Evolutionary conservation across 2,797 vertebrate species (phyloP), one percentile per base, ranked within the genome.

Genomic region (Lithobates sylvaticus): DNA sequence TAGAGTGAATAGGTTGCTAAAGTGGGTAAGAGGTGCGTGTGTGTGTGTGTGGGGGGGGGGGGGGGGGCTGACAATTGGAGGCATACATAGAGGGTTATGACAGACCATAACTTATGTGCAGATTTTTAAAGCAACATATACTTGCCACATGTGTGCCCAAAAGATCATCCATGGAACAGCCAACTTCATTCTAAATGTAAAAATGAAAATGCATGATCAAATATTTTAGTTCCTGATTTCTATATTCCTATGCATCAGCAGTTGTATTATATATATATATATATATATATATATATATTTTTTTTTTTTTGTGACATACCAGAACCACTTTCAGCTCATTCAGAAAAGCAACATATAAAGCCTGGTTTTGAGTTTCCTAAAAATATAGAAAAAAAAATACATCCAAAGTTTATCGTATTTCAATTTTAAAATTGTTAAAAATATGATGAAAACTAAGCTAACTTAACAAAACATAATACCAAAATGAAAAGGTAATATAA

Each of bases 161-260:
- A 68, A 87, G 81, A 44, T 84, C 42, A 83, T 87, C 81, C 76
- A 87, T 87, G 58, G 61, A 74, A 27, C 86, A 87, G 5, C 86
- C 86, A 84, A 87, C 34, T 47, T 87, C 86, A 27, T 10, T 61
- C 86, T 87, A 42, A 70, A 73, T 23, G 15, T 50, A 42, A 67
- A 44, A 47, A 74, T 71, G 5, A 75, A 83, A 76, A 54, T 50
- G 8, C 13, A 76, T 76, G 50, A 54, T 16, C 1, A 32, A 18
- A 34, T 26, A 75, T 3, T 12, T 47, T 75, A 75, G 12, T 47
- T 26, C n/a, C 26, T 15, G 2, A 18, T 58, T 21, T 5, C 15
- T 18, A 58, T 23, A 23, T 54, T 54, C 18, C 15, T 61, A 58
- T 58, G 21, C 21, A 61, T 61, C 54, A 23, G 18, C 54, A 61